Percentiles rank a stretch among this genome's conserved stretches.
phyloP scores from a whole-genome alignment of 1,140 invertebrate genomes.

The Brachionus plicatilis region DNA sequence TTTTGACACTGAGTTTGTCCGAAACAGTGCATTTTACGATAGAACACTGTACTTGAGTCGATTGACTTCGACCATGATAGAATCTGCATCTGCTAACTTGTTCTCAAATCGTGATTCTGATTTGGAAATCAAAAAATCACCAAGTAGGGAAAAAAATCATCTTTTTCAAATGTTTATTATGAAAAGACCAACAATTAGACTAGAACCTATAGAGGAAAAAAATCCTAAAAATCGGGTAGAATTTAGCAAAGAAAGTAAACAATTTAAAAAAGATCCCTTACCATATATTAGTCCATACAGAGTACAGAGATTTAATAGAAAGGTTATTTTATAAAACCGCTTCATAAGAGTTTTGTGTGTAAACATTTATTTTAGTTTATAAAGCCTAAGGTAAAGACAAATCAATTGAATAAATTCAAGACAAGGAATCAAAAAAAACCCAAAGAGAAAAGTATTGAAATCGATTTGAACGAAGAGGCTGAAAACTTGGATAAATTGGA shows the following conservation, averaged over 20 bases:
- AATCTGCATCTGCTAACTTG: slow-evolving; percentile 13
- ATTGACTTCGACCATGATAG: neutral
- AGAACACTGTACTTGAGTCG: neutral
- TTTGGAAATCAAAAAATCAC: neutral
- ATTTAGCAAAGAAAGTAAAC: neutral
- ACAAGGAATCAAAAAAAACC: slow-evolving; percentile 19
- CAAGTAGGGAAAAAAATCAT: neutral
- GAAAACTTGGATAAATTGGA: slow-evolving; percentile 31
- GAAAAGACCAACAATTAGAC: neutral
- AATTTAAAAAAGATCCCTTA: neutral
- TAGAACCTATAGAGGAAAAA: neutral
- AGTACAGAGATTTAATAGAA: neutral
- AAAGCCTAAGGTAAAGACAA: neutral
- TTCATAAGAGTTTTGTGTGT: neutral
- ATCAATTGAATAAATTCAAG: neutral
- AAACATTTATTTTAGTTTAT: neutral
- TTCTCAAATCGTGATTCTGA: neutral
- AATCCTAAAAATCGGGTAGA: neutral
- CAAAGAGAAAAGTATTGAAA: slow-evolving; percentile 10
- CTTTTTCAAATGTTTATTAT: neutral
- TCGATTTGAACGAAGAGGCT: neutral
- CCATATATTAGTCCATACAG: neutral
- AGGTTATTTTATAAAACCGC: neutral
- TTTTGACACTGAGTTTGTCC: neutral
- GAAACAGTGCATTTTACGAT: neutral